These are phyloP conservation scores for Prionace glauca DNA, from an alignment of 2,797 vertebrate species.

Conservation along the genomic window DNA sequence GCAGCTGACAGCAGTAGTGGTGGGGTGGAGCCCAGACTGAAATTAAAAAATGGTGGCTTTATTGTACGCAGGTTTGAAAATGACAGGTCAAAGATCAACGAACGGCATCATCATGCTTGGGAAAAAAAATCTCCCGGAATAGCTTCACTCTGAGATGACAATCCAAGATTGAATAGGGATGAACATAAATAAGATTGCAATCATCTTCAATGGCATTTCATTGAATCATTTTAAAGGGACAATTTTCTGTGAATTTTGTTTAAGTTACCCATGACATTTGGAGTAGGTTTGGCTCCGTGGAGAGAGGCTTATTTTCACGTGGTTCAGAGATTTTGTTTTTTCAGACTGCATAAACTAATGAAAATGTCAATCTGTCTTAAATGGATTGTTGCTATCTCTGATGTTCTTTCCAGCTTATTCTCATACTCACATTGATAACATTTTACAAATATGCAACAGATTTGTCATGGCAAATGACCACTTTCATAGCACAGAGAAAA, in stretches of 20 bases:
- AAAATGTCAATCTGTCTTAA: slow-evolving; percentile 14
- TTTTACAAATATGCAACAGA: neutral
- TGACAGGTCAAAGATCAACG: too few species aligned
- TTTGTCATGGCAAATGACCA: neutral
- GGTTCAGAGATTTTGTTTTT: neutral
- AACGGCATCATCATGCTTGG: too few species aligned
- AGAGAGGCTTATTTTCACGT: neutral
- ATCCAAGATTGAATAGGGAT: neutral
- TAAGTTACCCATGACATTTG: neutral
- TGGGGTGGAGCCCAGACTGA: too few species aligned
- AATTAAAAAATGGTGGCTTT: too few species aligned
- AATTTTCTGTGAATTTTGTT: neutral
- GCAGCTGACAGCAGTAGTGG: too few species aligned
- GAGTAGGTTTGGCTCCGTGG: neutral
- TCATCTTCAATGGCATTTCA: neutral
- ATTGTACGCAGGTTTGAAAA: too few species aligned
- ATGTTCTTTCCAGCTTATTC: neutral
- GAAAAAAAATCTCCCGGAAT: too few species aligned
- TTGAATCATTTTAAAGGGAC: neutral
- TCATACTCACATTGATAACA: neutral
- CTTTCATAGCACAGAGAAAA: neutral
- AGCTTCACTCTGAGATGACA: too few species aligned
- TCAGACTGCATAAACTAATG: neutral
- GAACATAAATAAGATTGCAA: neutral
- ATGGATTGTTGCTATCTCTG: neutral